Base-by-base conservation (phyloP, 2,888 invertebrate species). In the Brachypalpus laphriformis region DNA sequence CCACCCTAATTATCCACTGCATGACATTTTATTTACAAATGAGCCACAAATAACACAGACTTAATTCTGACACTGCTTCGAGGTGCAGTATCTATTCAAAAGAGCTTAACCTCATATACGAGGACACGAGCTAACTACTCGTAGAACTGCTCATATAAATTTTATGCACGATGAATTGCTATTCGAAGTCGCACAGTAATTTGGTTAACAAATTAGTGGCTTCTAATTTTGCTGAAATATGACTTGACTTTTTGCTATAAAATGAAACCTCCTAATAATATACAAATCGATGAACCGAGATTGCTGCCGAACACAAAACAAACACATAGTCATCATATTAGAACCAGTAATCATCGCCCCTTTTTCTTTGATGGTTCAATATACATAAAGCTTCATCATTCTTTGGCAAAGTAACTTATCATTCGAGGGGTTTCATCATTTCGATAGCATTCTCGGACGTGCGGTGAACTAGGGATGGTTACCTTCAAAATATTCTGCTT, bases 371-470 rank as follows among this genome's bases (percentile, higher is more conserved):
- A 3, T 40, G n/a, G 42, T 2, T 18, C 31, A 14, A 47, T 47
- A 47, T 22, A 22, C 22, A 45, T 8, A 45, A 3, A 40, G 22
- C 63, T 56, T 47, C 45, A 34, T 40, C 63, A 78, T 78, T 57
- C 71, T 45, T 45, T 37, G 71, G 57, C 20, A 18, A 56, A 65
- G 45, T 71, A 71, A 78, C 63, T 56, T 56, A 71, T 78, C 78
- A 78, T 71, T 63, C 63, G 71, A 49, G 40, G 54, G 63, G 56
- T 65, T 71, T 28, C 37, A 71, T 71, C 78, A 56, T 63, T 56
- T 74, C 40, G 9, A 56, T 56, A 40, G 37, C 9, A 7, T 22
- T 16, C 31, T 18, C 20, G 16, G 25, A 54, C 16, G 31, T 42
- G 22, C 31, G 42, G 34, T 22, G 20, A 42, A 54, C 54, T 31